Conservation (phyloP, 2,888 invertebrate genomes). For the Phragmatobia fuliginosa region DNA sequence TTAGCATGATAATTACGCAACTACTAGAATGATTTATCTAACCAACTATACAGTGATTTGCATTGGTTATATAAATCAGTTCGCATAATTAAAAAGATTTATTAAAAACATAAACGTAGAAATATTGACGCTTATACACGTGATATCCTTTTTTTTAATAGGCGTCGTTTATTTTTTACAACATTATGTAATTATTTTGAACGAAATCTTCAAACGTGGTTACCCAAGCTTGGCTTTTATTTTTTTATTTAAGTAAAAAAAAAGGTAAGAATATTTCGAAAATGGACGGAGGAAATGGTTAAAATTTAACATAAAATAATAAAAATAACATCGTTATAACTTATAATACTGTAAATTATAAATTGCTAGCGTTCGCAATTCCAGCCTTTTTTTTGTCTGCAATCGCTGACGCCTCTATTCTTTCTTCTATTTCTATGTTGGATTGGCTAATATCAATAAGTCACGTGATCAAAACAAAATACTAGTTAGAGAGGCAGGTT, state of each 20-base stretch:
- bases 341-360: too few species aligned
- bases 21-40: background rate
- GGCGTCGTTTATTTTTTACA: background rate
- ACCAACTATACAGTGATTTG: background rate
- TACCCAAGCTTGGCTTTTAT: background rate
- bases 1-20: constrained; percentile 1
- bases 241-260: background rate
- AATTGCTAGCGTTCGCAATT: too few species aligned
- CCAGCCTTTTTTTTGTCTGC: too few species aligned
- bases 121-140: background rate
- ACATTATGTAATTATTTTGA: background rate
- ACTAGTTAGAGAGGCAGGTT: too few species aligned
- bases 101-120: background rate
- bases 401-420: too few species aligned
- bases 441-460: too few species aligned
- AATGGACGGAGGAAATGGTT: too few species aligned
- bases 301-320: too few species aligned
- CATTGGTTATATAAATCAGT: background rate
- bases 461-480: too few species aligned
- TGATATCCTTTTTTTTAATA: background rate
- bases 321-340: too few species aligned
- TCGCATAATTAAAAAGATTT: background rate
- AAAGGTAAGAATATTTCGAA: too few species aligned
- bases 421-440: too few species aligned
- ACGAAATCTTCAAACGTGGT: background rate